Conservation (phyloP, 2,888 invertebrate species). For the Thecophora atra region DNA sequence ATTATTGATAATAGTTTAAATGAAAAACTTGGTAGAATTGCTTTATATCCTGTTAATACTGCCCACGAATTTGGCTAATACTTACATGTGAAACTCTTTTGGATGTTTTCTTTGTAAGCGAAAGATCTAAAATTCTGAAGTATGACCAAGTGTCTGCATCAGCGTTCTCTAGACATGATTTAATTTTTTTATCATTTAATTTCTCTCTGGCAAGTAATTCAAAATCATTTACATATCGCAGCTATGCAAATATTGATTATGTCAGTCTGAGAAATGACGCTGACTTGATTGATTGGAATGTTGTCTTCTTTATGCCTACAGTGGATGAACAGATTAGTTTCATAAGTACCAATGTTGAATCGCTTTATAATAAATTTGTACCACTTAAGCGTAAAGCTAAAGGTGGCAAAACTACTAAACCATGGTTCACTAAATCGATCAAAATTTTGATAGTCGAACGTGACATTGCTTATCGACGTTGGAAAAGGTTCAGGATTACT, state of each 20-base stretch:
- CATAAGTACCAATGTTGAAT: neutral
- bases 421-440: neutral
- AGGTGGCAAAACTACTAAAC: neutral
- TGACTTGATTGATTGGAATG: neutral
- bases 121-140: conserved; percentile 7
- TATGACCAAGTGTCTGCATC: neutral
- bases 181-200: conserved; percentile 9
- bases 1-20: neutral
- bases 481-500: neutral
- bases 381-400: neutral
- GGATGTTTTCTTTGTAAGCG: conserved; percentile 20
- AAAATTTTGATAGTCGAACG: neutral
- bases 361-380: neutral
- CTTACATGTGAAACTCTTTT: conserved; percentile 4
- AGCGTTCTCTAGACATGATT: conserved; percentile 6
- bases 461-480: neutral
- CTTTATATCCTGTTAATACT: neutral
- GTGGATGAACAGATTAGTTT: neutral
- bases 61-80: conserved; percentile 3
- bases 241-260: neutral
- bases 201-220: neutral
- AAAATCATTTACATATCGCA: neutral
- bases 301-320: neutral
- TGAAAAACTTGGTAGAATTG: neutral
- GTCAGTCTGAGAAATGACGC: neutral